A percentile compares a stretch with the other conserved stretches of the same genome.
Evolutionary conservation across 1,140 invertebrate genomes (phyloP).

Genomic region (Drosophila micromelanica): DNA sequence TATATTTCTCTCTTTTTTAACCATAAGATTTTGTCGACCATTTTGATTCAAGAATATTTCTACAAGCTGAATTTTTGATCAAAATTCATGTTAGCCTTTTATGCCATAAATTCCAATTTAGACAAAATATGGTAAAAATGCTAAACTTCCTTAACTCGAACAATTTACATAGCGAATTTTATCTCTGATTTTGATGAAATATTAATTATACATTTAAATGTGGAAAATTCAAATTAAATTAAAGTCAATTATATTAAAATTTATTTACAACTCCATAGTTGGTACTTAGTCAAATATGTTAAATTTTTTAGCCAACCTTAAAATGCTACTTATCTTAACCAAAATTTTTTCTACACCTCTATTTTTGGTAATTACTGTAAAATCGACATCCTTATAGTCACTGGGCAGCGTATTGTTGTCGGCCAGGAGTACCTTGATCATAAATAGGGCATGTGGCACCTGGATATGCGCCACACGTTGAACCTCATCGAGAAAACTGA

Average conservation of each 20-base stretch:
- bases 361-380: slow-evolving; percentile 59
- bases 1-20: neutral
- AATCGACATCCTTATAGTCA: slow-evolving; percentile 74
- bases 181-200: too few species aligned
- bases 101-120: too few species aligned
- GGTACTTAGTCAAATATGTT: slow-evolving; percentile 60
- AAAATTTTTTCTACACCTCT: slow-evolving; percentile 52
- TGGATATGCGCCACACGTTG: slow-evolving; percentile 60
- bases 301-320: slow-evolving; percentile 64
- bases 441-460: slow-evolving; percentile 71
- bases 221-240: neutral
- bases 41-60: neutral
- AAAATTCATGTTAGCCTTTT: too few species aligned
- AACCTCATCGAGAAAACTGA: slow-evolving; percentile 71
- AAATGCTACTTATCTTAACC: slow-evolving; percentile 59
- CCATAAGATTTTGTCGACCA: too few species aligned
- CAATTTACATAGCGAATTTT: too few species aligned
- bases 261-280: neutral
- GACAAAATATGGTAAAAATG: too few species aligned
- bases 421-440: slow-evolving; percentile 72
- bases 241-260: too few species aligned
- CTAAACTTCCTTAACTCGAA: too few species aligned
- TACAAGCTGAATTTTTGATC: too few species aligned
- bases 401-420: slow-evolving; percentile 66
- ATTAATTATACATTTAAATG: too few species aligned